These are phyloP conservation scores for Notechis scutatus DNA, from an alignment of 2,113 vertebrate genomes.

Conservation along the genomic window DNA sequence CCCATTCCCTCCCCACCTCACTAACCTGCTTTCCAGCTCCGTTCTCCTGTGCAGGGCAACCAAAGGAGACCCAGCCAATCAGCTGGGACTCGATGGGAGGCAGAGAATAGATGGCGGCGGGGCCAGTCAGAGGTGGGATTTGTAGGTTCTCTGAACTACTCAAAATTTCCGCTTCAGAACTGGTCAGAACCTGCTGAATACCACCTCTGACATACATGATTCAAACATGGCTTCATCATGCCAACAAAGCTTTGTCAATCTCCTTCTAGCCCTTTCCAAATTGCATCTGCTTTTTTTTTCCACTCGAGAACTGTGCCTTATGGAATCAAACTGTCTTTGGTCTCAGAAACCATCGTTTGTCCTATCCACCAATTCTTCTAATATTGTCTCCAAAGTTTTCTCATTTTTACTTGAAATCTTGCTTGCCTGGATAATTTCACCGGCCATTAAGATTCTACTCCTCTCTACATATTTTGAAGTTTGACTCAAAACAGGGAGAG, in stretches of 20 bases:
- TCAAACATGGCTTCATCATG: not conserved
- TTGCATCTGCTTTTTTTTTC: not conserved
- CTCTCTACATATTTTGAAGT: not conserved
- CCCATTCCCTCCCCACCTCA: too few relatives aligned
- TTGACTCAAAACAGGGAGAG: not conserved
- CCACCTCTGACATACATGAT: not conserved
- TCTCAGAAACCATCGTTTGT: not conserved
- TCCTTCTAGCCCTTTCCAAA: not conserved
- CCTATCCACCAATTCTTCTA: not conserved
- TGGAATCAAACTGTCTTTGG: not conserved
- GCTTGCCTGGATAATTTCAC: not conserved
- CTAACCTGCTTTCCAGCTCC: too few relatives aligned
- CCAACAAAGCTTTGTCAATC: not conserved
- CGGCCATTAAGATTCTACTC: not conserved
- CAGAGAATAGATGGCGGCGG: too few relatives aligned
- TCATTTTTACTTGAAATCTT: not conserved
- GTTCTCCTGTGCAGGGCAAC: too few relatives aligned
- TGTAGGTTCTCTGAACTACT: too few relatives aligned
- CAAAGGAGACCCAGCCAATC: too few relatives aligned
- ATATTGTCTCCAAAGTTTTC: not conserved
- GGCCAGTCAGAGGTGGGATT: too few relatives aligned
- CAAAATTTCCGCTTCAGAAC: too few relatives aligned
- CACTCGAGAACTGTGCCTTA: not conserved
- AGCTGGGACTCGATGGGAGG: too few relatives aligned
- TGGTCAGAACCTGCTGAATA: too few relatives aligned